Evolutionary conservation across 1,140 invertebrate species (phyloP), one percentile per base, ranked within the genome.

Genomic region (Harlomillsia oculata): DNA sequence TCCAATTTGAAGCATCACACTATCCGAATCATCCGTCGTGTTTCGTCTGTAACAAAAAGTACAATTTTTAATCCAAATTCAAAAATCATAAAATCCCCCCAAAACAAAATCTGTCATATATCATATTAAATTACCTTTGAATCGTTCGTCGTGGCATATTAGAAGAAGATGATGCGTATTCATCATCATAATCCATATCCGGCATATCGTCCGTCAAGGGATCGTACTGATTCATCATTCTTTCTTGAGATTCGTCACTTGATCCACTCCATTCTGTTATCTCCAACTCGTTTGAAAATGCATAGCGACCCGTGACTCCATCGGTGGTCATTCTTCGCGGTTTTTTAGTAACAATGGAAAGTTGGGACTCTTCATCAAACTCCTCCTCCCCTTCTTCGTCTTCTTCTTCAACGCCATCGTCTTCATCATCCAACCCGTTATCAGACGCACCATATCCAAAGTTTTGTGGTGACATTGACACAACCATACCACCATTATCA

Each of bases 241-340:
- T 39, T 16, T 37, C 14, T 26, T 51, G 49, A 2, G 48, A 51
- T 13, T 51, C 49, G n/a, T 51, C 49, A 16, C 25, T 29, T 34
- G 8, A 8, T 9, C 32, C 32, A 36, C 49, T 51, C 49, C 49
- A 51, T 51, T 51, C 49, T 3, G 49, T 51, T 6, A 51, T 36
- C 29, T 51, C 49, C 8, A 51, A 14, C n/a, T 39, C 49, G 29
- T 28, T 51, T 2, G 28, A 32, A 13, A 49, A 49, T n/a, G n/a
- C n/a, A n/a, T n/a, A n/a, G n/a, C n/a, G n/a, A n/a, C n/a, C n/a
- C n/a, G n/a, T n/a, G n/a, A n/a, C n/a, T n/a, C n/a, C n/a, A n/a
- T n/a, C n/a, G n/a, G n/a, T n/a, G n/a, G n/a, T n/a, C n/a, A n/a
- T n/a, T n/a, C n/a, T n/a, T n/a, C n/a, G n/a, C n/a, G n/a, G n/a